Base-by-base conservation (phyloP, 2,888 invertebrate species). In the Gisinianus flammeolus region DNA sequence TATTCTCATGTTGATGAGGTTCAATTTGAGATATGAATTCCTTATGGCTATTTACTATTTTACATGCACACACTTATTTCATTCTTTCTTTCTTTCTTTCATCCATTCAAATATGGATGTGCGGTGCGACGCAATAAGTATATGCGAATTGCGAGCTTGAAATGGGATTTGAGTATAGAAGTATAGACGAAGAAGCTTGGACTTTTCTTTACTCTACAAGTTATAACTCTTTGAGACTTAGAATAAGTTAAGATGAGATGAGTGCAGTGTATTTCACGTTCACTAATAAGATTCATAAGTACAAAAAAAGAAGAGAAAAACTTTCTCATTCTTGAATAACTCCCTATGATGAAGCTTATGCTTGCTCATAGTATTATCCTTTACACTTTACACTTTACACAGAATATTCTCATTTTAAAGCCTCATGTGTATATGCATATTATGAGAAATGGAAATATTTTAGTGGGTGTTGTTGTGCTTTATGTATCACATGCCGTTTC, bases 291-390 rank as follows among this genome's bases (percentile, higher is more conserved):
- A 64, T 64, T 16, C 28, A 26, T n/a, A n/a, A n/a, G n/a, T n/a
- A n/a, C n/a, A 24, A 31, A 68, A 16, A 31, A 22, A 19, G 6
- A 12, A 12, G 10, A 33, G 19, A 44, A 52, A 70, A 70, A 70
- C 70, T 70, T 70, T 70, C 70, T 44, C 52, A 70, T 70, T 70
- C 70, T 70, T 70, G 67, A 70, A 70, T 52, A 70, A 70, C 52
- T 22, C 35, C 52, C 35, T 22, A 44, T 2, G 28, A 28, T 30
- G 44, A 44, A 44, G 44, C 44, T 44, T 44, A 44, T 16, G 44
- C 12, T 58, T 58, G 22, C n/a, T 58, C n/a, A n/a, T n/a, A n/a
- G n/a, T 64, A 64, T 64, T 64, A 26, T 64, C 28, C 64, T 44
- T 16, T 6, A n/a, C n/a, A n/a, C n/a, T n/a, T n/a, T n/a, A n/a